Evolutionary conservation across 2,113 vertebrate genomes (phyloP).

Genomic region (Etia nguti): DNA sequence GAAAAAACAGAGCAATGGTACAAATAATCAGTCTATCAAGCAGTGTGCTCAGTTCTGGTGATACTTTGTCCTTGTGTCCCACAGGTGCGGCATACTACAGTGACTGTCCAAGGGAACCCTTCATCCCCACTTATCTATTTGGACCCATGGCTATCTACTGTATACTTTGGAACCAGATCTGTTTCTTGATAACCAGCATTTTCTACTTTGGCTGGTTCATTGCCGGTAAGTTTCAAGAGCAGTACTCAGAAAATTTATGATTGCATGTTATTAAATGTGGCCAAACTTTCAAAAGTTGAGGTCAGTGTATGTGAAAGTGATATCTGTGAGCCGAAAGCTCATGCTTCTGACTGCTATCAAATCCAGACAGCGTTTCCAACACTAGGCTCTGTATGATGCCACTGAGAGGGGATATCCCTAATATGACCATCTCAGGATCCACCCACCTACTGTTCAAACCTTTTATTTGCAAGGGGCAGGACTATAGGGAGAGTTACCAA

Average conservation of each 20-base stretch:
- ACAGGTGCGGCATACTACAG: fast-evolving
- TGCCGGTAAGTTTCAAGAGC: not conserved
- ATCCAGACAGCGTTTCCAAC: not conserved
- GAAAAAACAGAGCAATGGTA: not conserved
- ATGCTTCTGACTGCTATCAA: not conserved
- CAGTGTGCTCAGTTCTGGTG: not conserved
- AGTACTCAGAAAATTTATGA: not conserved
- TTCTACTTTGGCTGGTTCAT: fast-evolving
- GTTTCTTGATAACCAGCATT: not conserved
- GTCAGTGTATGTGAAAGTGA: not conserved
- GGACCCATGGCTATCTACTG: fast-evolving
- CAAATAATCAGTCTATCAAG: not conserved
- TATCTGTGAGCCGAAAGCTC: fast-evolving
- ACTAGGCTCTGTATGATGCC: not conserved
- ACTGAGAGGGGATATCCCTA: not conserved
- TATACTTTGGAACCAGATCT: not conserved
- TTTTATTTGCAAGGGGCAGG: not conserved
- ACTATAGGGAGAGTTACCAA: not conserved
- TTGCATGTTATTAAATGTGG: not conserved
- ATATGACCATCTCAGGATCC: not conserved
- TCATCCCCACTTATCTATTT: fast-evolving
- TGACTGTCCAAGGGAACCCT: not conserved
- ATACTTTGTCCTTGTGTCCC: not conserved
- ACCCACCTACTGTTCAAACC: not conserved
- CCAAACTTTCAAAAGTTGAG: not conserved